Conservation (phyloP, 2,113 vertebrate genomes). For the Azemiops feae region DNA sequence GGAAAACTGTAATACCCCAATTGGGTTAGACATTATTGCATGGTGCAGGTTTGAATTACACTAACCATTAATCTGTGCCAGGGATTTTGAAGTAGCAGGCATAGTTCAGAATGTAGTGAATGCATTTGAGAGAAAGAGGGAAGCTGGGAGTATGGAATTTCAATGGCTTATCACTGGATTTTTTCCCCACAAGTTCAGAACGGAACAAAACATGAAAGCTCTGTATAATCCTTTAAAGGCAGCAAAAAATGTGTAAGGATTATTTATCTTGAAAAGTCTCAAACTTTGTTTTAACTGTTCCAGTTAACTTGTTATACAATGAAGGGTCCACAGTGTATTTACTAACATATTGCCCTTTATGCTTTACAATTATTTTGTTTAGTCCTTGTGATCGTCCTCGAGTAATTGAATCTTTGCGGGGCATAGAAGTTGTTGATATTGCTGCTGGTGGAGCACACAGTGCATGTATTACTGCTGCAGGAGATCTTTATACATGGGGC, state of each 20-base stretch:
- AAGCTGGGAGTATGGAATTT: neutral
- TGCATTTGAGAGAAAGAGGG: neutral
- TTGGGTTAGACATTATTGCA: neutral
- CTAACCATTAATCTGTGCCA: neutral
- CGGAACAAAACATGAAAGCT: neutral
- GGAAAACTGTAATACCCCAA: neutral
- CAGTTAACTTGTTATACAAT: neutral
- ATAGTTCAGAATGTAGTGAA: neutral
- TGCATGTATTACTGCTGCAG: slow-evolving; percentile 91
- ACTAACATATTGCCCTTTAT: neutral
- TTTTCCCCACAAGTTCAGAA: neutral
- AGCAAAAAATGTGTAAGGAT: neutral
- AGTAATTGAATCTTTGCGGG: slow-evolving; percentile 93
- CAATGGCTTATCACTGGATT: neutral
- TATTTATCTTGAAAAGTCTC: neutral
- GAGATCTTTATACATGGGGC: slow-evolving; percentile 97
- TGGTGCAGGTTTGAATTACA: neutral
- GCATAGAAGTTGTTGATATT: slow-evolving; percentile 93
- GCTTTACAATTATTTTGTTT: slow-evolving; percentile 37
- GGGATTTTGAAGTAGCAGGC: neutral
- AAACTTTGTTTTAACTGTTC: neutral
- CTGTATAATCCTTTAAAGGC: neutral
- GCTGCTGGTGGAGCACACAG: slow-evolving; percentile 97
- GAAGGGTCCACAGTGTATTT: neutral
- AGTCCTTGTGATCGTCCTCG: slow-evolving; percentile 97